Evolutionary conservation across 1,140 invertebrate genomes (phyloP).

Genomic region (Drosophila eugracilis): DNA sequence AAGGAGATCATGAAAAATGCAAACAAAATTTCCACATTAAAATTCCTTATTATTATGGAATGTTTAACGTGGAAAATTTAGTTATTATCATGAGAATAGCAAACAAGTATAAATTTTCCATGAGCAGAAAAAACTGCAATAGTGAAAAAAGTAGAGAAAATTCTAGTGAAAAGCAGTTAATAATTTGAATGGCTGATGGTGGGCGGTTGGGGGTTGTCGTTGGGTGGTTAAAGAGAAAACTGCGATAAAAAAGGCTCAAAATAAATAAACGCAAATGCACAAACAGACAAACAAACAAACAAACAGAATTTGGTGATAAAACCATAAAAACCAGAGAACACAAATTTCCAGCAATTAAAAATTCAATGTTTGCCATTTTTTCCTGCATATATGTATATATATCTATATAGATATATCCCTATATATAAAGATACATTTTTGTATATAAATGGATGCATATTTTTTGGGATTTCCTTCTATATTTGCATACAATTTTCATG

Average conservation of each 20-base stretch:
- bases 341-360: constrained; percentile 79
- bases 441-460: neutral
- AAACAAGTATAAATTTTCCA: constrained; percentile 42
- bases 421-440: neutral
- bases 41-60: constrained; percentile 4
- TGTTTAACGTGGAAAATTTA: constrained; percentile 48
- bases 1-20: neutral
- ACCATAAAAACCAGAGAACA: constrained; percentile 68
- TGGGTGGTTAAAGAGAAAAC: constrained; percentile 22
- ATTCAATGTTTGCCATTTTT: constrained; percentile 75
- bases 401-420: neutral
- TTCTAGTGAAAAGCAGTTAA: constrained; percentile 68
- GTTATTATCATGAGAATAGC: constrained; percentile 56
- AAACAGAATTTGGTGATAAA: constrained; percentile 43
- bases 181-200: constrained; percentile 49
- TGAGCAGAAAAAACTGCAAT: constrained; percentile 15
- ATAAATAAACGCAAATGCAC: constrained; percentile 64
- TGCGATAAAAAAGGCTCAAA: constrained; percentile 56
- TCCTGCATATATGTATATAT: constrained; percentile 7
- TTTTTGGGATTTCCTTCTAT: constrained; percentile 19
- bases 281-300: constrained; percentile 45
- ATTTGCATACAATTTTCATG: constrained; percentile 36
- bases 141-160: constrained; percentile 20
- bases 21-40: neutral
- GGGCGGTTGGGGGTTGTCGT: neutral